phyloP scores from a whole-genome alignment of 2,797 vertebrate genomes.

The Pseudochirops cupreus region DNA sequence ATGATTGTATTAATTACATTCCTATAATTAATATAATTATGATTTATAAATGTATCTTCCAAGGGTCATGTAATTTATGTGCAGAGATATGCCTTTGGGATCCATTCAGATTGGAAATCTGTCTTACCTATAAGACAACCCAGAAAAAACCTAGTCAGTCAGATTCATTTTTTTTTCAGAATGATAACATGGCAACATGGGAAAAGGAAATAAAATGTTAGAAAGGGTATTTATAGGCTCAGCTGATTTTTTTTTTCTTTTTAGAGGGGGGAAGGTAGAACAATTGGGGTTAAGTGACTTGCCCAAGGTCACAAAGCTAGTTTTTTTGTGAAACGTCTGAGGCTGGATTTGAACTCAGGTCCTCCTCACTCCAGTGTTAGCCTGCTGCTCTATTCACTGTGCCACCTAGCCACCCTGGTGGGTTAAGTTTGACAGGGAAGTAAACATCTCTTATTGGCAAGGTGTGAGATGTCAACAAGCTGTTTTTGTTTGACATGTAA shows the following conservation, averaged over 20 bases:
- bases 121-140: background rate
- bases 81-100: background rate
- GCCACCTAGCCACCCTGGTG: no score
- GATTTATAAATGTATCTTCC: background rate
- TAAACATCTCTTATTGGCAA: background rate
- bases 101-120: background rate
- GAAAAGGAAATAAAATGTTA: background rate
- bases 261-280: no score
- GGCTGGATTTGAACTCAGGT: no score
- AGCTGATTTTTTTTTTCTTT: background rate
- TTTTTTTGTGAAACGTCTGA: no score
- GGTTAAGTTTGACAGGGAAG: background rate
- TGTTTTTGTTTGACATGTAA: background rate
- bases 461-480: background rate
- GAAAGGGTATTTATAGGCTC: background rate
- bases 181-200: background rate
- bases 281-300: no score
- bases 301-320: no score
- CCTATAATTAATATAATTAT: no score
- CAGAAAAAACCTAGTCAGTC: background rate
- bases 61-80: background rate
- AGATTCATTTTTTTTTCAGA: background rate
- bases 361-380: no score
- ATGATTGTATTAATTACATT: background rate
- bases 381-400: no score